Conservation (phyloP, 2,888 invertebrate genomes). For the Tinea semifulvella region DNA sequence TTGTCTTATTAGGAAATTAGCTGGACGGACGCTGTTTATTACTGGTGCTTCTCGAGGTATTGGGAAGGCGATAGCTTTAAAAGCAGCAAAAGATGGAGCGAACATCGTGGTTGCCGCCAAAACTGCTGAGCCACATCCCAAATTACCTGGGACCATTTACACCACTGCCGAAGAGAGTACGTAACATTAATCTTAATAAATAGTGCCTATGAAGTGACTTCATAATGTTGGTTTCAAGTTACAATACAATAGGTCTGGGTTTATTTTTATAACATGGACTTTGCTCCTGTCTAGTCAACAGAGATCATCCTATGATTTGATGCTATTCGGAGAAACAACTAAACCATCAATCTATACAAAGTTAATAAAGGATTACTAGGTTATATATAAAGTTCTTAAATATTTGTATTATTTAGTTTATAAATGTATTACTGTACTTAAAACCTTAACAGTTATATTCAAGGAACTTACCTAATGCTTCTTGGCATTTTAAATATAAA, state of each 20-base stretch:
- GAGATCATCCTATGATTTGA: too few relatives aligned
- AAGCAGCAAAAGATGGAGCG: constrained; percentile 91
- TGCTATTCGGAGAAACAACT: too few relatives aligned
- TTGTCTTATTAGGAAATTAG: constrained; percentile 57
- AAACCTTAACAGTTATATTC: too few relatives aligned
- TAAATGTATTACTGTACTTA: constrained; percentile 24
- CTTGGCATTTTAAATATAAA: too few relatives aligned
- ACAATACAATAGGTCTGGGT: neutral
- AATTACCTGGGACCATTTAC: constrained; percentile 91
- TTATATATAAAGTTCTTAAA: too few relatives aligned
- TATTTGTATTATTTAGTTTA: constrained; percentile 37
- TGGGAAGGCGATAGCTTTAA: constrained; percentile 93
- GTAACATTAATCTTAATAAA: constrained; percentile 22
- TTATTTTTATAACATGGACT: constrained; percentile 31
- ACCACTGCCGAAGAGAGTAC: constrained; percentile 89
- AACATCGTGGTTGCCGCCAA: constrained; percentile 93
- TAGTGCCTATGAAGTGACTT: neutral
- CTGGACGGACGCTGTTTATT: constrained; percentile 92
- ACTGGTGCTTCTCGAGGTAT: constrained; percentile 97
- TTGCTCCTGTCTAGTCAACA: constrained; percentile 27
- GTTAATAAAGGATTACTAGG: too few relatives aligned
- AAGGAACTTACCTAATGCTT: too few relatives aligned
- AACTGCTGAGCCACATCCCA: constrained; percentile 89
- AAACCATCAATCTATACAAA: too few relatives aligned
- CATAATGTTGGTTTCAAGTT: neutral